Base-by-base conservation (phyloP, 2,888 invertebrate species). In the Limnephilus auricula region DNA sequence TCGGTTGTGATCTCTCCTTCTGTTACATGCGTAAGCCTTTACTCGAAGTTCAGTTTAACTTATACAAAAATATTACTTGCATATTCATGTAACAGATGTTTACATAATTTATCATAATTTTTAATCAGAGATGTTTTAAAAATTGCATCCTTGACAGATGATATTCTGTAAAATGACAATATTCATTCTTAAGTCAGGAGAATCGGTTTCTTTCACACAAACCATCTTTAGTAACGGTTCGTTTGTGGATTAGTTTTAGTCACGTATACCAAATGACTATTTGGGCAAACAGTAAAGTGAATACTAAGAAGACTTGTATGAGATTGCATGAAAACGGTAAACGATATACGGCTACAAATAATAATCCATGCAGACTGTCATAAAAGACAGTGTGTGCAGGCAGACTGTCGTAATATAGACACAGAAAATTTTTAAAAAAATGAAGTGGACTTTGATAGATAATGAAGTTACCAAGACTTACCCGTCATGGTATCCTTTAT, bases 401-500 rank as follows among this genome's bases (percentile, higher is more conserved):
- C 65, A n/a, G 9, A 65, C 65, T 50, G 9, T 65, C 10, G 9
- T 25, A 25, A 65, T 65, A n/a, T n/a, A 65, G 25, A 65, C 25
- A 65, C 5, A 65, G 18, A 65, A 65, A 9, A 25, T 65, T 25
- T n/a, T 6, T 6, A 25, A 50, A 65, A 65, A 18, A 25, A 25
- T 9, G 0, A n/a, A n/a, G 25, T 65, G n/a, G 9, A 65, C 50
- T 65, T 15, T 45, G 13, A 65, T 18, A 65, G 13, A 65, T 18
- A 65, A 25, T 65, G 25, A 50, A 50, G 50, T 50, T 50, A 18
- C 18, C 4, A 18, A 40, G 30, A 84, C 89, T 94, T 94, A 94
- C 95, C 95, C 94, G 95, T 94, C 89, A 96, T 96, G 92, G 95
- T 95, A 91, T 94, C 94, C 90, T 96, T 93, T 30, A 95, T 95